Evolutionary conservation across 2,797 vertebrate genomes (phyloP).

Genomic region (Cuculus canorus): DNA sequence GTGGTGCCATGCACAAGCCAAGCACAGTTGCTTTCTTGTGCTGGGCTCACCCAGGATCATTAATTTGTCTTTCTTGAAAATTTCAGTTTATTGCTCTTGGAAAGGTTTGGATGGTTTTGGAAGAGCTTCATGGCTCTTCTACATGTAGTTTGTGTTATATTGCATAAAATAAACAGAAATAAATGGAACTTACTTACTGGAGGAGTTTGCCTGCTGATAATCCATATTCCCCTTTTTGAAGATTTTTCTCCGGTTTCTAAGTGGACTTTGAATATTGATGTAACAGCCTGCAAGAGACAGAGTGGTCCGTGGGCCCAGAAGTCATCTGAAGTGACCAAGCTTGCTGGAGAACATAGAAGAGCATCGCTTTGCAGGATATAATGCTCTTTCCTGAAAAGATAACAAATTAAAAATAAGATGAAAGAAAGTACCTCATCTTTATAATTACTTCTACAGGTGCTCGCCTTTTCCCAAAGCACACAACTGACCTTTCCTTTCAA

Average conservation of each 20-base stretch:
- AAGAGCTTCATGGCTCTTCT: neutral
- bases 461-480: neutral
- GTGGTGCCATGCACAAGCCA: neutral
- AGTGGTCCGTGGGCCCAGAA: neutral
- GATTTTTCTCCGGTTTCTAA: neutral
- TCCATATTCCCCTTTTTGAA: neutral
- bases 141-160: accelerated
- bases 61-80: neutral
- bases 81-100: neutral
- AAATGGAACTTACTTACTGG: constrained; percentile 5
- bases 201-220: neutral
- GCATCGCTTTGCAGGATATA: neutral
- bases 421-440: neutral
- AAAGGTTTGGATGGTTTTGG: neutral
- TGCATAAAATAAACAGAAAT: neutral
- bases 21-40: neutral
- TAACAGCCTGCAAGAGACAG: neutral
- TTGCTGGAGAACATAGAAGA: neutral
- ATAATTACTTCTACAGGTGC: neutral
- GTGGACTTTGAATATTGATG: neutral
- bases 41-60: neutral
- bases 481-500: neutral
- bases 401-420: neutral
- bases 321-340: neutral
- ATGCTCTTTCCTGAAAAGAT: neutral